Conservation (phyloP, 2,113 vertebrate genomes). For the Diphyllodes magnificus region DNA sequence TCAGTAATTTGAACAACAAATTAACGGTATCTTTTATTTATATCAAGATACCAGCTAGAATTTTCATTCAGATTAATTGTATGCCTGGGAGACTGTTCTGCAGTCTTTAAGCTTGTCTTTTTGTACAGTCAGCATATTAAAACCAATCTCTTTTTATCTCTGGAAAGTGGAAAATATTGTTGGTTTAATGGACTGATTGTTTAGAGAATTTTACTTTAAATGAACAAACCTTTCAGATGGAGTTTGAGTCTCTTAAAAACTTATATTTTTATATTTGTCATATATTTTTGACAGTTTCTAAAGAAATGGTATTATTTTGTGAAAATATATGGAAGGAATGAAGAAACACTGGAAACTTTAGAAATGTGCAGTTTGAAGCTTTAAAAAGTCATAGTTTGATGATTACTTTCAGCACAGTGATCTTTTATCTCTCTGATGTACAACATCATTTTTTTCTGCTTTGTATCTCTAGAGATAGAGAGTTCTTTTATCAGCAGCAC, state of each 20-base stretch:
- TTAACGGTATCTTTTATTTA: constrained; percentile 51
- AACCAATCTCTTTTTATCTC: not conserved
- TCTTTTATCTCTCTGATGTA: constrained; percentile 7
- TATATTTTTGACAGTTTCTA: not conserved
- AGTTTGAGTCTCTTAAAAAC: not conserved
- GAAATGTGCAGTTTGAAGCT: not conserved
- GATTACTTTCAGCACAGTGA: not conserved
- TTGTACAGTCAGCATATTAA: not conserved
- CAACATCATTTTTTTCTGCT: not conserved
- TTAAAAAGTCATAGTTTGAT: not conserved
- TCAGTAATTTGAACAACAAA: constrained; percentile 28
- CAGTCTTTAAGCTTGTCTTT: not conserved
- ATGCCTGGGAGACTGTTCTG: not conserved
- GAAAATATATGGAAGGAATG: not conserved
- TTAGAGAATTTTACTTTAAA: not conserved
- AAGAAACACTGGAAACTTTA: not conserved
- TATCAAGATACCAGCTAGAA: not conserved
- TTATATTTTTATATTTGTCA: not conserved
- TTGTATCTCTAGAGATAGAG: not conserved
- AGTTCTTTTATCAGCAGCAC: constrained; percentile 1
- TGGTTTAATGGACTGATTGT: not conserved
- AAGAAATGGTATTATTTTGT: not conserved
- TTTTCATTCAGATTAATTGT: not conserved
- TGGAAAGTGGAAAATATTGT: not conserved
- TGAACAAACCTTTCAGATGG: not conserved